Evolutionary conservation across 2,113 vertebrate species (phyloP), one percentile per base, ranked within the genome.

Genomic region (Gallinago undulata): DNA sequence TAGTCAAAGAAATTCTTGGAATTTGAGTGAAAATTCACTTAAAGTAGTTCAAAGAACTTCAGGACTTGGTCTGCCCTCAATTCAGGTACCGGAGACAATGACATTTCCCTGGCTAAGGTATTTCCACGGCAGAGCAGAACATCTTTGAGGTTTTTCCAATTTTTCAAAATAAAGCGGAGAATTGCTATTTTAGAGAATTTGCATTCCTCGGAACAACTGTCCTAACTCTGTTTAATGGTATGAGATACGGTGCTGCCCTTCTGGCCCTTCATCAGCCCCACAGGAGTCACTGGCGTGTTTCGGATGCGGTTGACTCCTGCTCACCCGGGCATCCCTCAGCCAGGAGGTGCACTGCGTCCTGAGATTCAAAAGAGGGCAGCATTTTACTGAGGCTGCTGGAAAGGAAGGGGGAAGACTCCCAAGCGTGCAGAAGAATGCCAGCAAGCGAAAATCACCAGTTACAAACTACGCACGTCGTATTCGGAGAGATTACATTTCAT

Each of bases 351-450:
- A 97, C 82, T 96, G 84, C 56, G 12, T 41, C 86, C 90, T 70
- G 74, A 90, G 77, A 95, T 95, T 98, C 98, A 98, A 98, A 87
- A 98, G 98, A 98, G 98, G 98, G 98, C 98, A 98, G 98, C 97
- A 98, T 96, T 95, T 97, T 95, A 91, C 98, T 96, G 88, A 97
- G 81, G 89, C 97, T 96, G 91, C 91, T 66, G 27, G n/a, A 16
- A 63, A 92, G 85, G 64, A 93, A n/a, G 43, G 83, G 19, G 19
- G 48, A 87, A 43, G 70, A 37, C 3, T 75, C 87, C 87, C 84
- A 76, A 75, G 73, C 0, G 43, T 72, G 85, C 41, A n/a, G 66
- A 94, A 93, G 97, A 92, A 91, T 80, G 94, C 37, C 82, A 72
- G 96, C 59, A 15, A 89, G 77, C 51, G 77, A 96, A 95, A 89